A percentile compares a stretch with the other conserved stretches of the same genome.
phyloP scores from a whole-genome alignment of 1,140 invertebrate genomes.

The Lasioglossum albipes region DNA sequence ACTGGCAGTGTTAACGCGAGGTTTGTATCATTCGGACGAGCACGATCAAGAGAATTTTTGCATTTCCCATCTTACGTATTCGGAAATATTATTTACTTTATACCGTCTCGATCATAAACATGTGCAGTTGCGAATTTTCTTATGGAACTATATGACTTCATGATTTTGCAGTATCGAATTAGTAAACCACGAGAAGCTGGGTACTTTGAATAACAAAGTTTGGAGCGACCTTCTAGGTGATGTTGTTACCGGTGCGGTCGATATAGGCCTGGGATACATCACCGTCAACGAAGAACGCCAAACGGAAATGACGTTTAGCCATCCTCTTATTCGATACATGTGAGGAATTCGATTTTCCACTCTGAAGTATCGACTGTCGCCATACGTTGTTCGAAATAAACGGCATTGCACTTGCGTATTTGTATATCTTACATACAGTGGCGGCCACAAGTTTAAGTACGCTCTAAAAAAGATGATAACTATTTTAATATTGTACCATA shows the following conservation, averaged over 20 bases:
- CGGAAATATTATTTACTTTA: no score
- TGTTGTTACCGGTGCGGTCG: conserved; percentile 80
- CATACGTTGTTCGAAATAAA: no score
- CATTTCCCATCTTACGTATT: no score
- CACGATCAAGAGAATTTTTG: not conserved
- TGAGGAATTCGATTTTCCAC: conserved; percentile 64
- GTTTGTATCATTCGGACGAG: conserved; percentile 50
- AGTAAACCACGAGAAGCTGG: conserved; percentile 80
- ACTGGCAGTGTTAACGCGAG: conserved; percentile 74
- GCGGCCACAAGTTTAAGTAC: no score
- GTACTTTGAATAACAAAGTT: conserved; percentile 81
- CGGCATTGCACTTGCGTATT: no score
- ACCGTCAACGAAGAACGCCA: conserved; percentile 79
- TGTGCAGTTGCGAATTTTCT: no score
- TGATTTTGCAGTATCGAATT: conserved; percentile 74
- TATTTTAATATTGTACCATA: no score
- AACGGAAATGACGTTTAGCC: conserved; percentile 82
- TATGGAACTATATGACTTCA: no score
- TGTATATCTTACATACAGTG: no score
- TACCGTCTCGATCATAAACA: no score
- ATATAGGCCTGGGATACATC: conserved; percentile 82
- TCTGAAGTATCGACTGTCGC: not conserved
- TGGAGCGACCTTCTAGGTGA: conserved; percentile 83
- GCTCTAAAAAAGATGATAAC: no score
- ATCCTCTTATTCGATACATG: conserved; percentile 83